Percentiles rank a stretch among this genome's conserved stretches.
These are phyloP conservation scores for Somateria mollissima DNA, from an alignment of 2,797 vertebrate species.

Conservation along the genomic window DNA sequence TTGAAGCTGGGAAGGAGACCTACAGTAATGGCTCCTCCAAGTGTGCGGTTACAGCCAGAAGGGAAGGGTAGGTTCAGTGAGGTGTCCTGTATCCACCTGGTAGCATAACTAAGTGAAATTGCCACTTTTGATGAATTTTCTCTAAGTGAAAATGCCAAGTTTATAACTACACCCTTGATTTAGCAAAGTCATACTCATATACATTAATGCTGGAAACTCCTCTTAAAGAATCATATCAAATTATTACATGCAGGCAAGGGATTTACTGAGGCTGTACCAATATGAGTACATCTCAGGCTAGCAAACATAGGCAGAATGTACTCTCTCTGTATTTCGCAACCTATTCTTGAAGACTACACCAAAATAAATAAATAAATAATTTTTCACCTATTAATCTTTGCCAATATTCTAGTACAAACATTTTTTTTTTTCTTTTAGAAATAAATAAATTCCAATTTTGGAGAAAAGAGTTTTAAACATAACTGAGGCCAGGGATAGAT, in stretches of 20 bases:
- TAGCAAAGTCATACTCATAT: not conserved
- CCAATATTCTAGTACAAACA: not conserved
- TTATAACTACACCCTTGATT: not conserved
- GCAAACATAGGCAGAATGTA: not conserved
- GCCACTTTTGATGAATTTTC: not conserved
- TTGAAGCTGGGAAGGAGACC: not conserved
- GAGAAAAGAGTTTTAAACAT: not conserved
- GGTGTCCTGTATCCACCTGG: not conserved
- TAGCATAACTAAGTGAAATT: not conserved
- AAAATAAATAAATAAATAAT: not conserved
- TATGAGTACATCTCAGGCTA: not conserved
- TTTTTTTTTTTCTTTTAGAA: not conserved
- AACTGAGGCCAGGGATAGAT: not conserved
- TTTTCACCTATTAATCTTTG: no score
- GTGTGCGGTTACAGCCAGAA: not conserved
- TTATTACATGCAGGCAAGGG: not conserved
- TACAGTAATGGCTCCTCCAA: not conserved
- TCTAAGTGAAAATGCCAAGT: not conserved
- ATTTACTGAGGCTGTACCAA: not conserved
- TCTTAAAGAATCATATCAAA: not conserved
- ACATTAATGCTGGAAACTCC: not conserved
- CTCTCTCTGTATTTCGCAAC: not conserved
- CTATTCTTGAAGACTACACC: not conserved
- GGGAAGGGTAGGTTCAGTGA: accelerated
- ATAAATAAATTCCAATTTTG: not conserved